phyloP scores from a whole-genome alignment of 2,888 invertebrate genomes.

The Neocrepidodera transversa region DNA sequence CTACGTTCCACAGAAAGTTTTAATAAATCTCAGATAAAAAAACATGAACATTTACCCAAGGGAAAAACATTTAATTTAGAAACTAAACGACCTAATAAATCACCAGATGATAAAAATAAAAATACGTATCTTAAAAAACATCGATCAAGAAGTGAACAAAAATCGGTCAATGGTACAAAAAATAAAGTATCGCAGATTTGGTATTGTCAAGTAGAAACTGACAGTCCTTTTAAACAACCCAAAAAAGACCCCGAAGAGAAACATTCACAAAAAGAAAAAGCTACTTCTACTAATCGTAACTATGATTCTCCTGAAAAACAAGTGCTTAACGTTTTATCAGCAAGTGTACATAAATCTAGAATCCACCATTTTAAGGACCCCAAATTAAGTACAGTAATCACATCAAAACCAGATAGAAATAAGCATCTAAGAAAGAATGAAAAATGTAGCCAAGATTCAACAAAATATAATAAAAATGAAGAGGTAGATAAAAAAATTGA shows the following conservation, averaged over 20 bases:
- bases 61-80: slow-evolving; percentile 34
- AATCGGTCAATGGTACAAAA: slow-evolving; percentile 5
- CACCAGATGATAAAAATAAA: slow-evolving; percentile 11
- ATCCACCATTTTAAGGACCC: slow-evolving; percentile 1
- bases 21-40: neutral
- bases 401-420: neutral
- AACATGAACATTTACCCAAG: slow-evolving; percentile 19
- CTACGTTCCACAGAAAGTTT: neutral
- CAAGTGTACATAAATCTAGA: neutral
- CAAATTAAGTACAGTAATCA: neutral
- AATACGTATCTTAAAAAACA: slow-evolving; percentile 7
- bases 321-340: neutral
- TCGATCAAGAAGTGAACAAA: slow-evolving; percentile 19
- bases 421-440: neutral
- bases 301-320: neutral
- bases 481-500: slow-evolving; percentile 37
- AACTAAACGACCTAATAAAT: slow-evolving; percentile 3
- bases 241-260: neutral
- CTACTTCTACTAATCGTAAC: neutral
- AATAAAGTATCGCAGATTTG: slow-evolving; percentile 17
- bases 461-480: neutral
- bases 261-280: neutral
- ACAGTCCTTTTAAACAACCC: slow-evolving; percentile 25
- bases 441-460: neutral
- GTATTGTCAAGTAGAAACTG: slow-evolving; percentile 35